Evolutionary conservation across 2,888 invertebrate genomes (phyloP), one percentile per base, ranked within the genome.

Genomic region (Lasioglossum calceatum): DNA sequence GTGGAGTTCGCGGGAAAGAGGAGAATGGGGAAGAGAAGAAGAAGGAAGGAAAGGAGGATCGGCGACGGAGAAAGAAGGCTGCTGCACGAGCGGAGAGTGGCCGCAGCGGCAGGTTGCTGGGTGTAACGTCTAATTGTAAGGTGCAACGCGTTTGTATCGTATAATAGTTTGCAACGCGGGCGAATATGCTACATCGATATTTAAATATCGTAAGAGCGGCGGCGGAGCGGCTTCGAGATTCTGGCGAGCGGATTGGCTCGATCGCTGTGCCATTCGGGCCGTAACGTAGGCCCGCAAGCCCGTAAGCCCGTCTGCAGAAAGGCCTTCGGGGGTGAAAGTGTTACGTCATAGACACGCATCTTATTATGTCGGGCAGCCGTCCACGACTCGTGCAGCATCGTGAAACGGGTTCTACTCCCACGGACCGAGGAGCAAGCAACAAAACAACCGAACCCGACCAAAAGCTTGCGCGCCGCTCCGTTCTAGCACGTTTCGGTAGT

Each of bases 271-370:
- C 64, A 2, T 14, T 32, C 64, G 5, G 32, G 7, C 32, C 4
- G 64, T 2, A 5, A 14, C 5, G 14, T 32, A 14, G 14, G 19
- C 32, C 32, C 32, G 32, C 8, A 64, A n/a, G 32, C 19, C 64
- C 32, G 32, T 32, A 64, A n/a, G 64, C 32, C 16, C 64, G 64
- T 16, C 64, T 14, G 72, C 81, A 78, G 74, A 82, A 70, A 71
- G 85, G 84, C 89, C 90, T 91, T 89, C 91, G 87, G 94, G 94
- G 94, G 94, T 94, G 94, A 94, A 94, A 94, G 94, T 94, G 92
- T 94, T 94, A 92, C 91, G 93, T 94, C 93, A 94, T 84, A 92
- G 89, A 87, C 91, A 91, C 92, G 93, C 94, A 93, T 94, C 94
- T 93, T 92, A 92, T 93, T 93, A 92, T 89, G 89, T 91, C 79